Percentiles rank a stretch among this genome's conserved stretches.
Evolutionary conservation across 2,888 invertebrate species (phyloP).

Genomic region (Melieria omissa): DNA sequence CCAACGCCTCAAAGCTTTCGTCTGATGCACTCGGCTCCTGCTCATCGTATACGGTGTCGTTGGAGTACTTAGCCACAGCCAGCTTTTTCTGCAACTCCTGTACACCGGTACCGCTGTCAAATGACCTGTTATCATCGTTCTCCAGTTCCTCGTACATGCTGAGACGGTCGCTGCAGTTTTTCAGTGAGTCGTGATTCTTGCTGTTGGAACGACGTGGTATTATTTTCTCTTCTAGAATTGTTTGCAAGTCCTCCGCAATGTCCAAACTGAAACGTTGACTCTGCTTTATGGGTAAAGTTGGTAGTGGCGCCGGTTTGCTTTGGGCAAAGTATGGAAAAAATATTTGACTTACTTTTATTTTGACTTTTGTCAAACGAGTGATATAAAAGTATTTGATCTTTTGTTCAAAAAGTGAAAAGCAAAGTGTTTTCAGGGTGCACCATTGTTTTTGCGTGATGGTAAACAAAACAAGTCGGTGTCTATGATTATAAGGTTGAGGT

Average conservation of each 20-base stretch:
- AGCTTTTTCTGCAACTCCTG: neutral
- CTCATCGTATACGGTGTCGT: slow-evolving; percentile 13
- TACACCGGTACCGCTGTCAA: neutral
- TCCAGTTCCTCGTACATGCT: slow-evolving; percentile 10
- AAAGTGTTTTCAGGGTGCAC: no score
- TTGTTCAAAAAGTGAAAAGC: neutral
- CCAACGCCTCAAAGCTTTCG: slow-evolving; percentile 61
- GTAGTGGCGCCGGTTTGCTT: slow-evolving; percentile 41
- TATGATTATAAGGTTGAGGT: no score
- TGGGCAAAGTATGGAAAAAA: slow-evolving; percentile 13
- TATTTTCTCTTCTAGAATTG: slow-evolving; percentile 46
- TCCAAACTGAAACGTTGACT: slow-evolving; percentile 54
- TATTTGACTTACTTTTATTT: slow-evolving; percentile 9
- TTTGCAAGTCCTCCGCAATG: slow-evolving; percentile 53
- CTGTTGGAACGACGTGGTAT: slow-evolving; percentile 10
- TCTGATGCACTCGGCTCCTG: slow-evolving; percentile 42
- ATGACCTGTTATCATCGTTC: slow-evolving; percentile 30
- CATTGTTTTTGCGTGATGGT: no score
- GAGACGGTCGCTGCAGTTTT: neutral
- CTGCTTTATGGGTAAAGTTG: slow-evolving; percentile 23
- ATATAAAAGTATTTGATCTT: neutral
- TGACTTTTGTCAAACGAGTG: slow-evolving; percentile 10
- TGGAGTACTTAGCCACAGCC: slow-evolving; percentile 27
- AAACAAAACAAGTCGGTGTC: no score
- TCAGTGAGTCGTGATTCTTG: slow-evolving; percentile 4